These are phyloP conservation scores for Lasioglossum vierecki DNA, from an alignment of 2,888 invertebrate species.

Conservation along the genomic window DNA sequence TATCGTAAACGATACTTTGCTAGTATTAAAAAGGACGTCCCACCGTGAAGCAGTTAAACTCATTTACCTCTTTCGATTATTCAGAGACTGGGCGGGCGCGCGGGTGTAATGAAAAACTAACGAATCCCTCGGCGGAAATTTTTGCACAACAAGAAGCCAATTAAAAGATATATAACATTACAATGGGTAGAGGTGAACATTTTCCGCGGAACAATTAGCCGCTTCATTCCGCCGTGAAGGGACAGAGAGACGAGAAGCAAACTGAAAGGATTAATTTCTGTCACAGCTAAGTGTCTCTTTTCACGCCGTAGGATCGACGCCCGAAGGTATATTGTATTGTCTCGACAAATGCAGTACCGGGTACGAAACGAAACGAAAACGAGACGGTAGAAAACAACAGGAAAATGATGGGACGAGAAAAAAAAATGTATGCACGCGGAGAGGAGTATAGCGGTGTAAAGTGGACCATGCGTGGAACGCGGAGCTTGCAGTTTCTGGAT, in stretches of 20 bases:
- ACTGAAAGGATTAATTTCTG: background rate
- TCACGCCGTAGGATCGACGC: constrained; percentile 1
- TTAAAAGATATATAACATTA: background rate
- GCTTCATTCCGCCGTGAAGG: background rate
- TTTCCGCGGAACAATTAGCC: constrained; percentile 3
- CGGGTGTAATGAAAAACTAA: background rate
- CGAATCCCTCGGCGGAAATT: background rate
- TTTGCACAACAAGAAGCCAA: background rate
- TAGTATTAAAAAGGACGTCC: background rate
- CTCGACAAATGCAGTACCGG: background rate
- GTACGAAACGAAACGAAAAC: background rate
- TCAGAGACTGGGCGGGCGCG: background rate
- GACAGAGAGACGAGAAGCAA: background rate
- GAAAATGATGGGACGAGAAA: background rate
- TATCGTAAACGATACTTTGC: background rate
- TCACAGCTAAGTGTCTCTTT: background rate
- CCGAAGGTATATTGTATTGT: background rate
- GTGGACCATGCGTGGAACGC: background rate
- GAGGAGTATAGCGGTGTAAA: background rate
- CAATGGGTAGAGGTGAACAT: background rate
- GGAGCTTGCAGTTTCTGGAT: constrained; percentile 30
- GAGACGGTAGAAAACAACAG: background rate
- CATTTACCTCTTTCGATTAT: background rate
- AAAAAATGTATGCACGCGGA: background rate
- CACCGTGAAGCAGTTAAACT: background rate